phyloP scores from a whole-genome alignment of 2,888 invertebrate genomes.

The Clistopyga incitator region DNA sequence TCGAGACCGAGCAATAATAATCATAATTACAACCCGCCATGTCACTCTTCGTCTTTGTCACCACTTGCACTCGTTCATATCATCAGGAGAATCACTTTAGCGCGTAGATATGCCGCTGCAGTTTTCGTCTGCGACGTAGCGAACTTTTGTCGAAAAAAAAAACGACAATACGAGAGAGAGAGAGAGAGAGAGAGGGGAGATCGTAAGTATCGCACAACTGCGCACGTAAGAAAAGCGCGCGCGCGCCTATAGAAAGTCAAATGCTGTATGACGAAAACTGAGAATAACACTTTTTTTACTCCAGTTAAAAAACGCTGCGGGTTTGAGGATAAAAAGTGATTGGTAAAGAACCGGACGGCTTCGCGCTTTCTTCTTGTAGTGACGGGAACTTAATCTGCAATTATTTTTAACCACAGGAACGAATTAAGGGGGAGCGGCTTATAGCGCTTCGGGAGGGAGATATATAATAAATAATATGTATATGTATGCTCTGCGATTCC shows the following conservation, averaged over 20 bases:
- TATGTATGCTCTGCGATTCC: background rate
- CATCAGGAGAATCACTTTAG: background rate
- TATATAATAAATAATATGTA: too few relatives aligned
- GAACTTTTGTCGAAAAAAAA: constrained; percentile 1
- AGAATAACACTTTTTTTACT: background rate
- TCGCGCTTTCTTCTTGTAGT: too few relatives aligned
- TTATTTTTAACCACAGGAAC: background rate
- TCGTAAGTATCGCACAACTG: constrained; percentile 36
- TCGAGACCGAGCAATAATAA: background rate
- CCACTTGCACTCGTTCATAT: constrained; percentile 11
- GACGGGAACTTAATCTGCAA: background rate
- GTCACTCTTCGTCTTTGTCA: constrained; percentile 1
- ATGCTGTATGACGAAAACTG: background rate
- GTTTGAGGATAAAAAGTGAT: background rate
- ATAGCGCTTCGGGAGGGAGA: too few relatives aligned
- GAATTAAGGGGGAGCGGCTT: background rate
- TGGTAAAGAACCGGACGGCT: too few relatives aligned
- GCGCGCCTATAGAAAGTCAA: background rate
- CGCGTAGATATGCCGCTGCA: background rate
- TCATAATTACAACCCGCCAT: background rate
- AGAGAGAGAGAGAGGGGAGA: background rate
- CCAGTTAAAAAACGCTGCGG: background rate
- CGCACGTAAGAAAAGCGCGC: constrained; percentile 9
- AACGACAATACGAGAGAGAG: background rate
- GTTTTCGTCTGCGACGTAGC: constrained; percentile 1